phyloP scores from a whole-genome alignment of 2,797 vertebrate genomes.

The Gephyroberyx darwinii region DNA sequence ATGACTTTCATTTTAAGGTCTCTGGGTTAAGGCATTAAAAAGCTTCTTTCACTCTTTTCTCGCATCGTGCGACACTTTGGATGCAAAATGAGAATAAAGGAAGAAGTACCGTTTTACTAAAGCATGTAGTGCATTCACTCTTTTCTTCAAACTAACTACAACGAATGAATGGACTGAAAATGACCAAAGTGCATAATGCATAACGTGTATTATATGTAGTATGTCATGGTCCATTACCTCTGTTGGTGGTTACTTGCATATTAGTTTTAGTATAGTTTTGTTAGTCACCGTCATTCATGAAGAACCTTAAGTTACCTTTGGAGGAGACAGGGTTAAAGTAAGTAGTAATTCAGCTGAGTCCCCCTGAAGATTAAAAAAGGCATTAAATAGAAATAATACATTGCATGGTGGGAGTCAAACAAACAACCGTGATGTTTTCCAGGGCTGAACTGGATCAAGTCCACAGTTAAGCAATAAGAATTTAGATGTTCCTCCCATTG shows the following conservation, averaged over 20 bases:
- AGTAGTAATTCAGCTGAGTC: slow-evolving; percentile 16
- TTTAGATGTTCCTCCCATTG: background rate
- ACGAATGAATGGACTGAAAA: slow-evolving; percentile 41
- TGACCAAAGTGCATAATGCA: slow-evolving; percentile 75
- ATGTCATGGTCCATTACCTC: background rate
- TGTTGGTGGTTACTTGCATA: slow-evolving; percentile 19
- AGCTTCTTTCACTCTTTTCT: slow-evolving; percentile 36
- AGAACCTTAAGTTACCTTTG: background rate
- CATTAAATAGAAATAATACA: slow-evolving; percentile 29
- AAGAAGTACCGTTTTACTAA: slow-evolving; percentile 56
- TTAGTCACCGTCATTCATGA: slow-evolving; percentile 21
- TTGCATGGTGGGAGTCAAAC: slow-evolving; percentile 25
- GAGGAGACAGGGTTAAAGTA: slow-evolving; percentile 35
- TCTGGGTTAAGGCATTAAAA: slow-evolving; percentile 69
- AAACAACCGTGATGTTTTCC: background rate
- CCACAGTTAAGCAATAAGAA: slow-evolving; percentile 1
- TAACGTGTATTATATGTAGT: slow-evolving; percentile 37
- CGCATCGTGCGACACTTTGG: slow-evolving; percentile 43
- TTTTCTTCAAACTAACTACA: slow-evolving; percentile 29
- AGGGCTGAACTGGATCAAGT: background rate
- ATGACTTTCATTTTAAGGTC: slow-evolving; percentile 51
- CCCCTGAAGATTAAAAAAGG: slow-evolving; percentile 26
- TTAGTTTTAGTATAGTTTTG: slow-evolving; percentile 19
- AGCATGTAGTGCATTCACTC: slow-evolving; percentile 64
- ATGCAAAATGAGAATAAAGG: slow-evolving; percentile 36